These are phyloP conservation scores for Heliothis subflexa DNA, from an alignment of 1,140 invertebrate species.

Conservation along the genomic window DNA sequence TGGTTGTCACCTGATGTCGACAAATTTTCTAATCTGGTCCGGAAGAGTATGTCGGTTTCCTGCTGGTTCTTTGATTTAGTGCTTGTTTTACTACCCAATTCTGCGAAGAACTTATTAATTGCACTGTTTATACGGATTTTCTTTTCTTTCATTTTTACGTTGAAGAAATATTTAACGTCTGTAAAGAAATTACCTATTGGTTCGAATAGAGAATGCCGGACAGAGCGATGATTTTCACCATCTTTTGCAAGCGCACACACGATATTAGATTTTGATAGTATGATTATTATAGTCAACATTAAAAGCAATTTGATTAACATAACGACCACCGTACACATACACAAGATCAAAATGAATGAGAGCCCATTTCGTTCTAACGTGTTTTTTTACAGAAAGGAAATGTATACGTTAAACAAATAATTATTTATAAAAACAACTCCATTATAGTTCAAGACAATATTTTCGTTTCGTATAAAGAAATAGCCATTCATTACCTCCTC, in stretches of 20 bases:
- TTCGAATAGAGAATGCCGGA: background rate
- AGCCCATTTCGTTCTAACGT: background rate
- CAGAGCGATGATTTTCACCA: background rate
- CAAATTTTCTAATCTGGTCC: background rate
- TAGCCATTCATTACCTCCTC: too few species aligned
- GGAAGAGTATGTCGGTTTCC: background rate
- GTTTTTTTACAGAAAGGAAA: background rate
- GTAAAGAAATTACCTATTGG: background rate
- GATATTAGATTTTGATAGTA: background rate
- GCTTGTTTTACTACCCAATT: background rate
- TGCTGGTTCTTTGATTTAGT: too few species aligned
- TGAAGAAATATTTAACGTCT: background rate
- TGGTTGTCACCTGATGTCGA: background rate
- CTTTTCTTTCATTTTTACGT: background rate
- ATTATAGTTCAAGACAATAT: conserved; percentile 9
- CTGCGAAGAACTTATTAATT: background rate
- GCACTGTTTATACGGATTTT: background rate
- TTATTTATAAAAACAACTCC: background rate
- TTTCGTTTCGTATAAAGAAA: background rate
- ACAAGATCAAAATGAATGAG: background rate
- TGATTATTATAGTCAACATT: too few species aligned
- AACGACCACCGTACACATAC: too few species aligned
- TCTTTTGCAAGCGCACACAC: background rate
- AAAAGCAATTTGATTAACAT: too few species aligned
- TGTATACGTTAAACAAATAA: too few species aligned